Evolutionary conservation across 2,113 vertebrate species (phyloP), one percentile per base, ranked within the genome.

Genomic region (Baryphthengus martii): DNA sequence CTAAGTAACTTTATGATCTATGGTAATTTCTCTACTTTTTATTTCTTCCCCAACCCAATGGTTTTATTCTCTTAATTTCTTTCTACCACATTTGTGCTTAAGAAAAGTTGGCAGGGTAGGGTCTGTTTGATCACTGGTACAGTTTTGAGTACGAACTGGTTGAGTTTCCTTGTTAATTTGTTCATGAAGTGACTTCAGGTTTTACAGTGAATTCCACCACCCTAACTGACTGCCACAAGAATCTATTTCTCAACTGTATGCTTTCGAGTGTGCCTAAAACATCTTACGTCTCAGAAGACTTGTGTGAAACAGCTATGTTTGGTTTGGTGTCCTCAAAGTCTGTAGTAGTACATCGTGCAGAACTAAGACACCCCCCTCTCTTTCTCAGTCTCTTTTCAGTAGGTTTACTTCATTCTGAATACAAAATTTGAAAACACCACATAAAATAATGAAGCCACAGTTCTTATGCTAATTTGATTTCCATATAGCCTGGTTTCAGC

Each of bases 331-430:
- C 10, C 14, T 85, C 6, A 6, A 52, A 68, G 15, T 4, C 53
- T 73, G 2, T 26, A 21, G 23, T n/a, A 59, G 11, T 66, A 35
- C 9, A 6, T 40, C 0, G 1, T 67, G 23, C 19, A 59, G 87
- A 89, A 23, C 13, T 8, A 33, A 75, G 39, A 33, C 0, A 10
- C 16, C 0, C 2, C 2, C 7, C 5, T 3, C 12, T n/a, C 5
- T 47, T 72, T 68, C 17, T 73, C 7, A n/a, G n/a, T 10, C 40
- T 72, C 8, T 49, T 80, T 29, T 77, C 10, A 33, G 20, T 26
- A 67, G 12, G 6, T 62, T 66, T 79, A 15, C 56, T 14, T 81
- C 4, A 65, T 65, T 88, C 78, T 56, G 6, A 61, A 47, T 33
- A 37, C 2, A 17, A 42, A 88, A 52, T 42, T 16, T 75, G 33